phyloP scores from a whole-genome alignment of 2,797 vertebrate species.

The Podargus strigoides region DNA sequence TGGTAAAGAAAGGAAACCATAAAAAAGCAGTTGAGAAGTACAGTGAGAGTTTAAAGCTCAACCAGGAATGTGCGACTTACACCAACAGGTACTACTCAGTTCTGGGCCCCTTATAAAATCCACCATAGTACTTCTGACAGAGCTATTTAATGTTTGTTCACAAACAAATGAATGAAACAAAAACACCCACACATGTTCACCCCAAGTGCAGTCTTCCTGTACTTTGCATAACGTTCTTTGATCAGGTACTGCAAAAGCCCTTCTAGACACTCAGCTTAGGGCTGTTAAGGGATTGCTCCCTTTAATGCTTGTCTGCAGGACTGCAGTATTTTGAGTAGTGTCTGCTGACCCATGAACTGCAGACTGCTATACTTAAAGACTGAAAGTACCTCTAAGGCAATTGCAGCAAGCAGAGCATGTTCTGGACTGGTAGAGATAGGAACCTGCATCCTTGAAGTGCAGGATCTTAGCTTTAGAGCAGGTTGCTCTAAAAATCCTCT shows the following conservation, averaged over 20 bases:
- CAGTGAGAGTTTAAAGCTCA: constrained; percentile 84
- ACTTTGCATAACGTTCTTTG: not conserved
- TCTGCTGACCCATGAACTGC: not conserved
- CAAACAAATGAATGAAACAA: not conserved
- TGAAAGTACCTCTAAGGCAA: not conserved
- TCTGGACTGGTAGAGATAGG: not conserved
- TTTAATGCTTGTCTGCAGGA: not conserved
- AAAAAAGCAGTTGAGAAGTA: constrained; percentile 90
- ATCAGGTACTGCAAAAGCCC: not conserved
- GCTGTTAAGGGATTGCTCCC: not conserved
- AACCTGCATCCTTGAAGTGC: not conserved
- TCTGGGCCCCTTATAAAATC: not conserved
- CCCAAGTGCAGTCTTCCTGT: not conserved
- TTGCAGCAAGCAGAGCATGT: not conserved
- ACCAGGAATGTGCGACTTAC: constrained; percentile 81
- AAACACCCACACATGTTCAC: not conserved
- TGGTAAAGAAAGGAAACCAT: constrained; percentile 89
- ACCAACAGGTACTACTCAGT: constrained; percentile 84
- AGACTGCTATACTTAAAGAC: not conserved
- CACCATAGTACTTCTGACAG: not conserved
- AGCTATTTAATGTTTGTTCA: not conserved
- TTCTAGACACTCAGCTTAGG: not conserved
- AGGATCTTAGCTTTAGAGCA: not conserved
- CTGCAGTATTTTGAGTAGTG: not conserved
- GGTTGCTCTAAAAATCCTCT: not conserved